Evolutionary conservation across 2,888 invertebrate species (phyloP), one percentile per base, ranked within the genome.

Genomic region (Xestia rhomboidea): DNA sequence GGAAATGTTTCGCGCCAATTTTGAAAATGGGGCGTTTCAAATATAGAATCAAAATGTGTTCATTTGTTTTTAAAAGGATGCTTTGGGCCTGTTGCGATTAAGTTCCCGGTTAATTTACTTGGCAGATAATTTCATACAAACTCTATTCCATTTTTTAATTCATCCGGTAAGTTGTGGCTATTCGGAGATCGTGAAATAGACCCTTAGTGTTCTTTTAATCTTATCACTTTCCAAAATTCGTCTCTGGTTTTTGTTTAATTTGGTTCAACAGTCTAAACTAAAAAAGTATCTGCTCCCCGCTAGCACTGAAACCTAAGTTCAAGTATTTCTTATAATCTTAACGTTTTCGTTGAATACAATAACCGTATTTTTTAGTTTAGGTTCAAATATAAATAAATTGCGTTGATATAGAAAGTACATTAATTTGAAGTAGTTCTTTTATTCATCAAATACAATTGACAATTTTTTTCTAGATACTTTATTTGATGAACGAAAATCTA

Each of bases 381-480:
- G 11, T 24, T 13, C 7, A 63, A 63, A 62, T n/a, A 68, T 51
- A 66, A 62, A 57, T n/a, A 68, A n/a, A 76, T 49, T 44, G 21
- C 18, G 51, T 15, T 51, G 13, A n/a, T 41, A 64, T 18, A 67
- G 13, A 60, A 51, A 34, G 1, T 49, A 49, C 38, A 41, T 34
- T n/a, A n/a, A n/a, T 71, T 46, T 54, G 30, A n/a, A 51, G 15
- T 30, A 51, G 38, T 62, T 24, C 10, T 38, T 79, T 6, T 46
- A 38, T 51, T 67, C 10, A 63, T 38, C 21, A 15, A n/a, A 5
- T 46, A 67, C 2, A 38, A 62, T 27, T 24, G 34, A 44, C 7
- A 67, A 62, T 21, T 24, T n/a, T 63, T 64, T 51, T 38, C 13
- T 27, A 44, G 15, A 63, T 72, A 73, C 66, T 74, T 62, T 27